These are phyloP conservation scores for Eurois occulta DNA, from an alignment of 2,888 invertebrate species.

Conservation along the genomic window DNA sequence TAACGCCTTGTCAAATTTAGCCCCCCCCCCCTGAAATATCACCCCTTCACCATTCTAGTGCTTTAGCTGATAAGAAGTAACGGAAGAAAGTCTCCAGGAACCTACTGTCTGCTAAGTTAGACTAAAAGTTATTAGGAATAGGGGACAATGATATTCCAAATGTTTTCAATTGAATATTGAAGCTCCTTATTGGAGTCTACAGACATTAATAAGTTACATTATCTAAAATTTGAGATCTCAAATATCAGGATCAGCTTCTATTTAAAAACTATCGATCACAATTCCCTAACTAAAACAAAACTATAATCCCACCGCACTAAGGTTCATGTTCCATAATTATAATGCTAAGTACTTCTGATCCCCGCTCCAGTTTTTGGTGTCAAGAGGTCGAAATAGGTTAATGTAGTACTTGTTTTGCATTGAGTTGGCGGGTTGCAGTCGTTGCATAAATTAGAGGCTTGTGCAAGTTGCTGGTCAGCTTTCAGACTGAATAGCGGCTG, in stretches of 20 bases:
- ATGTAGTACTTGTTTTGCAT: conserved; percentile 59
- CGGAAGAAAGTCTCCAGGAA: no score
- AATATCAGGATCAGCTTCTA: not conserved
- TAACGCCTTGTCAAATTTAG: no score
- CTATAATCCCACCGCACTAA: not conserved
- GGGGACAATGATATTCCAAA: not conserved
- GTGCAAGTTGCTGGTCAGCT: conserved; percentile 11
- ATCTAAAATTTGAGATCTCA: not conserved
- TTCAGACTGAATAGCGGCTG: conserved; percentile 9
- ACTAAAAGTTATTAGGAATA: not conserved
- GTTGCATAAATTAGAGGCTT: conserved; percentile 50
- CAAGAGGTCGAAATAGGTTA: conserved; percentile 64
- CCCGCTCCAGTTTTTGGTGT: conserved; percentile 43
- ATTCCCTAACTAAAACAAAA: not conserved
- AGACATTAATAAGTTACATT: not conserved
- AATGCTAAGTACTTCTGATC: conserved; percentile 24
- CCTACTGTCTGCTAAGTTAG: no score
- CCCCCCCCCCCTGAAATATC: no score
- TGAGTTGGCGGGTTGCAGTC: conserved; percentile 36
- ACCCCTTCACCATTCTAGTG: no score
- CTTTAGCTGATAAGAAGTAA: no score
- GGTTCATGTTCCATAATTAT: conserved; percentile 25
- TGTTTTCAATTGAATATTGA: not conserved
- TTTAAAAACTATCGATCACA: not conserved
- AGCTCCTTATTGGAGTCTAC: not conserved